Evolutionary conservation across 2,888 invertebrate genomes (phyloP), one percentile per base, ranked within the genome.

Genomic region (Osmoderma eremita): DNA sequence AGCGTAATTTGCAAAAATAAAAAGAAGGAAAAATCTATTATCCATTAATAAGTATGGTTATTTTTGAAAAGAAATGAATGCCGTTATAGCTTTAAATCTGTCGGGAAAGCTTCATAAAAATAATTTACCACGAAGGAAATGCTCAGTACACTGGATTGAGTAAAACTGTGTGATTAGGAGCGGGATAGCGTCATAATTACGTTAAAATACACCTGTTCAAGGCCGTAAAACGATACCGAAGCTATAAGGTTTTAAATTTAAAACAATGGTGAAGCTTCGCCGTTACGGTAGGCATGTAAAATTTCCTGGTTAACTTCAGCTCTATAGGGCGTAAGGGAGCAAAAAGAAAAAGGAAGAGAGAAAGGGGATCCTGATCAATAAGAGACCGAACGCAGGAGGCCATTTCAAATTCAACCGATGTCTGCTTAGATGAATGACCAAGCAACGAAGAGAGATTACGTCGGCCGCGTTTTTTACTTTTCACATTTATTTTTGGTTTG

Each of bases 331-430:
- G 20, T 1, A 5, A 17, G 17, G 17, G 15, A 45, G n/a, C 17
- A 45, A 42, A n/a, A 30, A 22, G 30, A 30, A 18, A 48, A 20
- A 18, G 12, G 58, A 18, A 12, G 39, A 56, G 5, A n/a, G 22
- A 41, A 61, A 61, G 36, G 17, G 58, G 30, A 18, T 30, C 30
- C 30, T 48, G 58, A 61, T 61, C 58, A 61, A 61, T 61, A 61
- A 61, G 45, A 61, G 58, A 61, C 58, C 58, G 30, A 61, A 61
- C 30, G 58, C 58, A 61, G 58, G 45, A 61, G 58, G 48, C 68
- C 67, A 76, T 76, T 76, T 75, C 74, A 76, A 76, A 76, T 77
- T 77, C 77, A 75, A 74, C 75, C 72, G 74, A 74, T 75, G 74
- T 76, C 76, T 75, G 74, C 70, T 73, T 73, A 74, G 75, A 75